phyloP scores from a whole-genome alignment of 2,797 vertebrate species.

The Phataginus tetradactyla region DNA sequence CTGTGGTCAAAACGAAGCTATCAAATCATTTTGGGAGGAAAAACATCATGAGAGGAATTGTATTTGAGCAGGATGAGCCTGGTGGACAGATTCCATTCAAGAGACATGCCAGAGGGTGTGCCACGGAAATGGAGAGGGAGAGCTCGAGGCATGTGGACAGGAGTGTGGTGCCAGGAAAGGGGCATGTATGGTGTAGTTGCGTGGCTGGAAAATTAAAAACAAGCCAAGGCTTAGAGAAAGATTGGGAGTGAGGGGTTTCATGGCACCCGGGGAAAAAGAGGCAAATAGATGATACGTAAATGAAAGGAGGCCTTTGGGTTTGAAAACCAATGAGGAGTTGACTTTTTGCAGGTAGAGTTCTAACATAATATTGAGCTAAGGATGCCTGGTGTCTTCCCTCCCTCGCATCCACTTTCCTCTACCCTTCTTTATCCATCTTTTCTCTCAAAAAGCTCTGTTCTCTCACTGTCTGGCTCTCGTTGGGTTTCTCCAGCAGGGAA shows the following conservation, averaged over 20 bases:
- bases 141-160: not conserved
- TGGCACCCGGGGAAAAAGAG: not conserved
- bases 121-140: not conserved
- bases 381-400: accelerated
- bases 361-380: not conserved
- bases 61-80: not conserved
- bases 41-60: not conserved
- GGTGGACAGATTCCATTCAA: not conserved
- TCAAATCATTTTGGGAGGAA: not conserved
- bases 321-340: not conserved
- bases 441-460: not conserved
- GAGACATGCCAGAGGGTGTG: not conserved
- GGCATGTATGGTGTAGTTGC: not conserved
- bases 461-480: not conserved
- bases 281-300: not conserved
- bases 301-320: not conserved
- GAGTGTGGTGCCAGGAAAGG: not conserved
- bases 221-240: not conserved
- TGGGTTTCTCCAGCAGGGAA: not conserved
- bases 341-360: not conserved
- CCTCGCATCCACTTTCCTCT: not conserved
- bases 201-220: not conserved
- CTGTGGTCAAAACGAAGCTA: not conserved
- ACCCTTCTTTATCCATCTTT: not conserved
- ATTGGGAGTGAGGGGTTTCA: not conserved